A percentile compares a stretch with the other conserved stretches of the same genome.
Conservation (phyloP, 1,140 invertebrate species). For the Drosophila tristis region DNA sequence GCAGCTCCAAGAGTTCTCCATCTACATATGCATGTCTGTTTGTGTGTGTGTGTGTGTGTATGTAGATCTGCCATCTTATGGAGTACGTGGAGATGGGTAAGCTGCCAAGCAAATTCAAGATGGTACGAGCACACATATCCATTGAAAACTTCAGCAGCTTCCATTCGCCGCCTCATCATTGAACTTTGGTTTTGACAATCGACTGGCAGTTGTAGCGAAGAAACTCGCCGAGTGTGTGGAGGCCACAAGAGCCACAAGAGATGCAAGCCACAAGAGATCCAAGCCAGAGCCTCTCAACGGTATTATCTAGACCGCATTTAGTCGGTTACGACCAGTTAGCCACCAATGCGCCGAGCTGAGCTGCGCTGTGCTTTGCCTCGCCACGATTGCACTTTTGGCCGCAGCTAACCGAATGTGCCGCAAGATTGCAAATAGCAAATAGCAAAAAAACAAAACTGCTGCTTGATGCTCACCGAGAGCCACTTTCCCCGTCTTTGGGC, state of each 20-base stretch:
- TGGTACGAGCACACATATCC: background rate
- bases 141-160: background rate
- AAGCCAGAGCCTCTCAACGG: constrained; percentile 2
- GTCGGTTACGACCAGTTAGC: constrained; percentile 67
- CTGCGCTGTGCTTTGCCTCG: constrained; percentile 21
- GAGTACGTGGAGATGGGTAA: background rate
- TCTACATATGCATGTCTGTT: no score
- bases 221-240: constrained; percentile 23
- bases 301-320: constrained; percentile 65
- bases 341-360: constrained; percentile 37
- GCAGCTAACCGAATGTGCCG: constrained; percentile 25
- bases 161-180: constrained; percentile 50
- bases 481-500: constrained; percentile 57
- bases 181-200: constrained; percentile 63
- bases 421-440: constrained; percentile 9
- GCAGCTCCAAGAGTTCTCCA: constrained; percentile 8
- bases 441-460: constrained; percentile 2
- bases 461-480: constrained; percentile 24
- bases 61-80: constrained; percentile 24
- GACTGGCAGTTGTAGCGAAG: background rate
- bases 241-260: constrained; percentile 33
- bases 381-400: constrained; percentile 47
- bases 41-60: background rate
- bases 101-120: constrained; percentile 6
- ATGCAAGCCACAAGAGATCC: constrained; percentile 32